Base-by-base conservation (phyloP, 2,113 vertebrate genomes). In the Petroica traversi region DNA sequence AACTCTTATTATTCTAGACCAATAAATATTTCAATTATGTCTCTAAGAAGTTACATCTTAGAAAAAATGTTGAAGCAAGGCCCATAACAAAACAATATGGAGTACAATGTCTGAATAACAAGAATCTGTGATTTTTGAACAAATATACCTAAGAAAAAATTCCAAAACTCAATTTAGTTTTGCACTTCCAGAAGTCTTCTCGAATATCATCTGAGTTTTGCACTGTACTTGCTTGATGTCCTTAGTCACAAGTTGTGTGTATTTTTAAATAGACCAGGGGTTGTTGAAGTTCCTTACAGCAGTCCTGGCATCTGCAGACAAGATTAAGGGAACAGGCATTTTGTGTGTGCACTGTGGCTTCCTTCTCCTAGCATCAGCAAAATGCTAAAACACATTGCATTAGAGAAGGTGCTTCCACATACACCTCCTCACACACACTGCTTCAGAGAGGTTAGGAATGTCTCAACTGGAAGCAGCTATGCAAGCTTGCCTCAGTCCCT, bases 31-130 rank as follows among this genome's bases (percentile, higher is more conserved):
- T 85, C 5, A 59, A 55, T 63, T 51, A 28, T 31, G 1, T 66
- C 20, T 61, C 2, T 45, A 46, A 68, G 12, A 67, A 36, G 4
- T 36, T 66, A 28, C 4, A 49, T 55, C 83, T 92, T 41, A 87
- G 41, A 54, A 52, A 24, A 19, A 33, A 31, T 31, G 4, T 25
- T 26, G n/a, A 79, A 63, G n/a, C 0, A 1, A 69, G 4, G 11
- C 11, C 43, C 2, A 6, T 34, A 54, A 67, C 3, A 63, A 12
- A 34, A 22, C 23, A 41, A 3, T 26, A n/a, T 28, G 22, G 76
- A 28, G 4, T 10, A 73, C 13, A 19, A 46, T 22, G 7, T n/a
- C 29, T 68, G 36, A 68, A 11, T 36, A 72, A 45, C 2, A 76
- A 33, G 15, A 2, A 46, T 11, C 3, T 64, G 19, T 29, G 8